Evolutionary conservation across 2,888 invertebrate genomes (phyloP).

Genomic region (Brachyopa scutellaris): DNA sequence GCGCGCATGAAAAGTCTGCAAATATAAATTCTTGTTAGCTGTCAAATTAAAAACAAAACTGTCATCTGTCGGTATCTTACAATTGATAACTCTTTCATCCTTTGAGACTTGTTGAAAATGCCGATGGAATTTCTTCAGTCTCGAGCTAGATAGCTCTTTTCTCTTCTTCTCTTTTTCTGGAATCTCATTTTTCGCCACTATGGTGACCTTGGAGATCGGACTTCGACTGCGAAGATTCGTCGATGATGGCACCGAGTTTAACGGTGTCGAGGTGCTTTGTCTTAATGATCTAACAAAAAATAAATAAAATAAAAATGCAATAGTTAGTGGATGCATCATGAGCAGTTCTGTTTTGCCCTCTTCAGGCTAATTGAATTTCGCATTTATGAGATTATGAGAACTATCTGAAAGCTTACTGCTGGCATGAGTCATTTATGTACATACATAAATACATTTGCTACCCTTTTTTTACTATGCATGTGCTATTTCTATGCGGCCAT

Average conservation of each 20-base stretch:
- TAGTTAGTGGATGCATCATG: background rate
- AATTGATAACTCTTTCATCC: conserved; percentile 93
- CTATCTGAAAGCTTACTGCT: background rate
- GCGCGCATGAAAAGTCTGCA: conserved; percentile 95
- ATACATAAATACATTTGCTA: background rate
- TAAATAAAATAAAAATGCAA: conserved; percentile 6
- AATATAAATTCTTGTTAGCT: conserved; percentile 73
- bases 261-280: conserved; percentile 75
- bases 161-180: conserved; percentile 80
- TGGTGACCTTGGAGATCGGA: conserved; percentile 75
- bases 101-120: conserved; percentile 92
- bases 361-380: background rate
- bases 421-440: conserved; percentile 1
- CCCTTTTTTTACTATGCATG: too few species aligned
- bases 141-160: conserved; percentile 82
- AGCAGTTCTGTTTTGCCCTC: conserved; percentile 11
- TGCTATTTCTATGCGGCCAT: too few species aligned
- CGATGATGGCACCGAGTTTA: conserved; percentile 75
- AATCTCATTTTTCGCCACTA: conserved; percentile 74
- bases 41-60: background rate
- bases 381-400: conserved; percentile 17
- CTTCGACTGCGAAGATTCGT: conserved; percentile 78
- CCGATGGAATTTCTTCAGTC: conserved; percentile 94
- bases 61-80: conserved; percentile 83
- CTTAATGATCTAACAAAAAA: conserved; percentile 75